Evolutionary conservation across 1,140 invertebrate species (phyloP).

Genomic region (Drosophila ogumai): DNA sequence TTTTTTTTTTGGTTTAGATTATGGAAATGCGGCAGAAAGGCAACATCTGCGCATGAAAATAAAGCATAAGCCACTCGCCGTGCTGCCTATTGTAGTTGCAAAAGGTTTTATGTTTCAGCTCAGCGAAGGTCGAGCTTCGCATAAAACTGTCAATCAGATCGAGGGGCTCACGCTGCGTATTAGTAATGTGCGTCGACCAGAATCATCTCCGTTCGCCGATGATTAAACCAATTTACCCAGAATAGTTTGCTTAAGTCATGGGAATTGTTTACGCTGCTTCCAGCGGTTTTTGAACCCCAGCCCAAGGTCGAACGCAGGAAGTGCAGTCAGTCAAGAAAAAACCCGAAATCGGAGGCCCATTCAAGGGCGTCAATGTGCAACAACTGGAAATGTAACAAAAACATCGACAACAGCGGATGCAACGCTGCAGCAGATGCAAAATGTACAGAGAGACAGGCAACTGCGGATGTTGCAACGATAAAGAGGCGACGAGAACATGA

Average conservation of each 20-base stretch:
- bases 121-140: conserved; percentile 57
- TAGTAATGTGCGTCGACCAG: conserved; percentile 33
- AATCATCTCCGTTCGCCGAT: conserved; percentile 22
- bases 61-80: conserved; percentile 27
- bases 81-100: conserved; percentile 56
- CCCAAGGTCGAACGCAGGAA: conserved; percentile 66
- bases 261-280: conserved; percentile 16
- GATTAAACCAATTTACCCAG: conserved; percentile 51
- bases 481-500: conserved; percentile 40
- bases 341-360: conserved; percentile 61
- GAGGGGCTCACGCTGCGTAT: conserved; percentile 53
- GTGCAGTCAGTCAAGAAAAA: conserved; percentile 55
- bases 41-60: conserved; percentile 35
- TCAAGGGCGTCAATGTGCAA: conserved; percentile 63
- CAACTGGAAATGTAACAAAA: conserved; percentile 44
- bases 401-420: conserved; percentile 62
- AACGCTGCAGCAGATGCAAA: conserved; percentile 54
- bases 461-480: conserved; percentile 53
- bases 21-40: conserved; percentile 62
- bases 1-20: conserved; percentile 51
- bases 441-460: conserved; percentile 11
- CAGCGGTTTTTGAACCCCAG: conserved; percentile 58
- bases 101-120: conserved; percentile 56
- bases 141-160: conserved; percentile 65
- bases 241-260: conserved; percentile 18